Evolutionary conservation across 2,888 invertebrate genomes (phyloP).

Genomic region (Drosophila monieri): DNA sequence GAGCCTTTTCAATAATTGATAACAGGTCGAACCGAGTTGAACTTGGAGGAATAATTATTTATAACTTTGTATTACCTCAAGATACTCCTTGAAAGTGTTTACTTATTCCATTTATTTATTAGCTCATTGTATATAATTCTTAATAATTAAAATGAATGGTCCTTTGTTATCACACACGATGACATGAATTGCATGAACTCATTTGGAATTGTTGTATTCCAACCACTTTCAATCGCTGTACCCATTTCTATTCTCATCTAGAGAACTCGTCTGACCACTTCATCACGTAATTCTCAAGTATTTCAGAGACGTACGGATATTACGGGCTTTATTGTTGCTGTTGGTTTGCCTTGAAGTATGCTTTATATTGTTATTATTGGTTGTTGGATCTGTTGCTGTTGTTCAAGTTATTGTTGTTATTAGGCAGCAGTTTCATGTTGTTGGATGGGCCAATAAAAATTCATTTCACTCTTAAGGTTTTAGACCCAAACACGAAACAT

Average conservation of each 20-base stretch:
- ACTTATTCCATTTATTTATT: background rate
- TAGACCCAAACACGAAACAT: constrained; percentile 52
- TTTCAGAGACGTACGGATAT: constrained; percentile 33
- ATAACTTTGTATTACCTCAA: background rate
- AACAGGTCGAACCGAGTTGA: constrained; percentile 17
- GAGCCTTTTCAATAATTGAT: constrained; percentile 16
- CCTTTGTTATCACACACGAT: background rate
- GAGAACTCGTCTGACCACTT: constrained; percentile 66
- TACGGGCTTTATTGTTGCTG: constrained; percentile 29
- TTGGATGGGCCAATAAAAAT: constrained; percentile 77
- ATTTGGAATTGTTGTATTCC: constrained; percentile 13
- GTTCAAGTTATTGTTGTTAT: constrained; percentile 54
- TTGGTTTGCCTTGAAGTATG: constrained; percentile 55
- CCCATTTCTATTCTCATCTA: constrained; percentile 15
- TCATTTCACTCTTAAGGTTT: constrained; percentile 57
- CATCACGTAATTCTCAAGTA: constrained; percentile 76
- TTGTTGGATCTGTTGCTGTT: constrained; percentile 57
- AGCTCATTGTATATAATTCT: background rate
- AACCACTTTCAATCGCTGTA: background rate
- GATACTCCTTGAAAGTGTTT: background rate
- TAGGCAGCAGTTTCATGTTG: constrained; percentile 74
- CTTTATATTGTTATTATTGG: constrained; percentile 50
- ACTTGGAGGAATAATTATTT: background rate
- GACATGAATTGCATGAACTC: constrained; percentile 23
- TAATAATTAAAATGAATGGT: constrained; percentile 4